Evolutionary conservation across 2,797 vertebrate species (phyloP).

Genomic region (Manis crassicaudata): DNA sequence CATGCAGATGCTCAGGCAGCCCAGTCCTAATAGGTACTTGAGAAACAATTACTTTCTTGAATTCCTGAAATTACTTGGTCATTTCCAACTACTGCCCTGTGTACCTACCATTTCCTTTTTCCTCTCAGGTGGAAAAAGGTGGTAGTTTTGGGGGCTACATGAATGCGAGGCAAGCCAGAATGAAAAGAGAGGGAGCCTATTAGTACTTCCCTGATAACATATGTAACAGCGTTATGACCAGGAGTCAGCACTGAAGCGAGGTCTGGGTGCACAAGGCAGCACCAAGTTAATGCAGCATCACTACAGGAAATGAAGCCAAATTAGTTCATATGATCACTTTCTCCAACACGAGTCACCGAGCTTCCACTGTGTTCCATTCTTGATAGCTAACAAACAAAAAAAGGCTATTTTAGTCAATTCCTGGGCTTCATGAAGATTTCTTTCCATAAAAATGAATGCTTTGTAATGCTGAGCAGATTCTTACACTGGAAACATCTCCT

Average conservation of each 20-base stretch:
- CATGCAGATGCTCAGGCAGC: background rate
- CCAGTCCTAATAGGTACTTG: slow-evolving; percentile 11
- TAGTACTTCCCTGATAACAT: background rate
- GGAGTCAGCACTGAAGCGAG: background rate
- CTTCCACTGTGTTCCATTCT: background rate
- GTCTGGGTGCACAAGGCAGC: background rate
- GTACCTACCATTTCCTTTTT: background rate
- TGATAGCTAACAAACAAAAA: slow-evolving; percentile 28
- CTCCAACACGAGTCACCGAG: background rate
- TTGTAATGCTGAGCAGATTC: slow-evolving; percentile 5
- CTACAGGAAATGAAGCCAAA: background rate
- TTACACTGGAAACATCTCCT: background rate
- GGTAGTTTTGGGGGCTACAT: background rate
- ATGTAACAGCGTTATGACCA: too few relatives aligned
- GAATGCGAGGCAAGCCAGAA: background rate
- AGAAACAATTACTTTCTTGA: slow-evolving; percentile 56
- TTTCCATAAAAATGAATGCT: slow-evolving; percentile 38
- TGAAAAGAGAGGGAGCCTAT: background rate
- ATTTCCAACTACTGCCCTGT: background rate
- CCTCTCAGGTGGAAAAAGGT: background rate
- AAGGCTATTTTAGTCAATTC: slow-evolving; percentile 27
- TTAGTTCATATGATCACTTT: background rate
- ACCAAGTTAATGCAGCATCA: background rate
- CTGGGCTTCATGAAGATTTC: background rate
- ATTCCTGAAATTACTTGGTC: slow-evolving; percentile 56